A percentile compares a stretch with the other conserved stretches of the same genome.
phyloP scores from a whole-genome alignment of 2,797 vertebrate species.

The Chaunax sp. region DNA sequence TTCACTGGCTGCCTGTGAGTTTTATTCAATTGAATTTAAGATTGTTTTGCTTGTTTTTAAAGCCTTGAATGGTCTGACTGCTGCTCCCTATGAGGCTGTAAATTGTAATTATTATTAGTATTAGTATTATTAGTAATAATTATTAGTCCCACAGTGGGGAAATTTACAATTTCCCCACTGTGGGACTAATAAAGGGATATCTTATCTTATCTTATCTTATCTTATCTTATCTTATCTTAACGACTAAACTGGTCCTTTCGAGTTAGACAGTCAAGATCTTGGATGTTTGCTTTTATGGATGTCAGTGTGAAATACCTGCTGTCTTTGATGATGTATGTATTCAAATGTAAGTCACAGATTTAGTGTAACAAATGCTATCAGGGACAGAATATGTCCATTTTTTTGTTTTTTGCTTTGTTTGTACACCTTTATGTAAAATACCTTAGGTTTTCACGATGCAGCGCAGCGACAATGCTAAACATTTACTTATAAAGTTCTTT shows the following conservation, averaged over 20 bases:
- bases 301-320: constrained; percentile 41
- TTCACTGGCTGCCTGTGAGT: too few species aligned
- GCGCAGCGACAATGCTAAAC: constrained; percentile 6
- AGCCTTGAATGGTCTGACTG: constrained; percentile 40
- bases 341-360: constrained; percentile 31
- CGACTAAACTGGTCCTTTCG: constrained; percentile 21
- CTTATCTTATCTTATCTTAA: not conserved
- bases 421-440: constrained; percentile 4
- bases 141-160: too few species aligned
- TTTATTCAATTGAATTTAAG: too few species aligned
- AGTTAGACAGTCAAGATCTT: constrained; percentile 27
- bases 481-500: not conserved
- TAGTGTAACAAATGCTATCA: constrained; percentile 15
- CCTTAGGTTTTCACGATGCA: constrained; percentile 17
- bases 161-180: too few species aligned
- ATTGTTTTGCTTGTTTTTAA: constrained; percentile 37
- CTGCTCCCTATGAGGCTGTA: too few species aligned
- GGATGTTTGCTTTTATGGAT: constrained; percentile 33
- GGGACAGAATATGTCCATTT: constrained; percentile 17
- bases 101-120: too few species aligned
- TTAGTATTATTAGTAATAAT: too few species aligned
- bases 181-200: too few species aligned
- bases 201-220: too few species aligned
- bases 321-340: constrained; percentile 44
- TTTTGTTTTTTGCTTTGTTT: constrained; percentile 19